These are phyloP conservation scores for Crotalus viridis DNA, from an alignment of 2,113 vertebrate genomes.

Conservation along the genomic window DNA sequence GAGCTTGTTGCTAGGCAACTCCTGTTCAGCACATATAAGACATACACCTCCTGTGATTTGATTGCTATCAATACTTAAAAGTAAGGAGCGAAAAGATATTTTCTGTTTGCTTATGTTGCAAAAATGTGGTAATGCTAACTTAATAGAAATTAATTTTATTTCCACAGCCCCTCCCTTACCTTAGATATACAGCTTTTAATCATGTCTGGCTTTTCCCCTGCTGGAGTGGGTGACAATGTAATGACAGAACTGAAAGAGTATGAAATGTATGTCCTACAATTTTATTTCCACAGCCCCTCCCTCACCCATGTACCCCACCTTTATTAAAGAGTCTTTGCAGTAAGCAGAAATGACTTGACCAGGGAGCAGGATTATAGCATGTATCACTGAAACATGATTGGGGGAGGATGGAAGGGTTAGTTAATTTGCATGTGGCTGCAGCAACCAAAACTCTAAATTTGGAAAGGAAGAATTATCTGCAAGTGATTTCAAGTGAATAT, in stretches of 20 bases:
- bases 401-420: neutral
- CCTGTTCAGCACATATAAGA: slow-evolving; percentile 45
- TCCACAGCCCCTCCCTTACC: neutral
- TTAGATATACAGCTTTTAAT: too few species aligned
- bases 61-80: neutral
- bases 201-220: too few species aligned
- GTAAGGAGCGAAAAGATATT: neutral
- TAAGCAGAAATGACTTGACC: neutral
- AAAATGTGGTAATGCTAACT: neutral
- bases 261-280: neutral
- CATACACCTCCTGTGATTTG: slow-evolving; percentile 38
- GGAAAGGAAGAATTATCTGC: neutral
- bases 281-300: neutral
- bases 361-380: neutral
- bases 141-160: slow-evolving; percentile 15
- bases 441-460: neutral
- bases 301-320: neutral
- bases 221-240: too few species aligned
- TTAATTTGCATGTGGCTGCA: neutral
- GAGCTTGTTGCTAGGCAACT: slow-evolving; percentile 79
- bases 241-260: too few species aligned
- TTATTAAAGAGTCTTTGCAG: slow-evolving; percentile 1
- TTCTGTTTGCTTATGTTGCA: slow-evolving; percentile 1
- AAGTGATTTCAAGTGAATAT: neutral
- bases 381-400: neutral